Percentiles rank a stretch among this genome's conserved stretches.
These are phyloP conservation scores for Euzophera pinguis DNA, from an alignment of 2,888 invertebrate species.

Conservation along the genomic window DNA sequence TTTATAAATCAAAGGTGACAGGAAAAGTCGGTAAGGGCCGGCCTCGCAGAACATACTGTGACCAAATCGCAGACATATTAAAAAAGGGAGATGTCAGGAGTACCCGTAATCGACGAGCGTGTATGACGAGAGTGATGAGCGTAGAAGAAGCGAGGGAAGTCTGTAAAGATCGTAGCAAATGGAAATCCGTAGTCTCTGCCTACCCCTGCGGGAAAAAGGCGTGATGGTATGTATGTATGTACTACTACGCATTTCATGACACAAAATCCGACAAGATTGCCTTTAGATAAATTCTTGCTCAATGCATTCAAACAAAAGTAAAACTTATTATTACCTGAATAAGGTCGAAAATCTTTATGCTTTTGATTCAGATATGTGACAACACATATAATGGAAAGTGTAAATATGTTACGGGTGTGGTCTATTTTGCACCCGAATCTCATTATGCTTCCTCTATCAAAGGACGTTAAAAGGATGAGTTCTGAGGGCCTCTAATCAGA, in stretches of 20 bases:
- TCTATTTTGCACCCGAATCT: conserved; percentile 22
- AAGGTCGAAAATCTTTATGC: neutral
- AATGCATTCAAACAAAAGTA: neutral
- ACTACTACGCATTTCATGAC: neutral
- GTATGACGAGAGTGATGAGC: too few relatives aligned
- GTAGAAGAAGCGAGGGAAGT: too few relatives aligned
- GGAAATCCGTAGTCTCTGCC: too few relatives aligned
- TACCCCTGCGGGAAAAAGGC: too few relatives aligned
- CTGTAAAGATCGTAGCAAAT: too few relatives aligned
- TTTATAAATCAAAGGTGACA: too few relatives aligned
- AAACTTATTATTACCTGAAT: neutral
- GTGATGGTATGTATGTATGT: too few relatives aligned
- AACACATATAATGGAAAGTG: conserved; percentile 11
- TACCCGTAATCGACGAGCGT: too few relatives aligned
- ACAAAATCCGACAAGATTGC: conserved; percentile 10
- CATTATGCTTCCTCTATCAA: conserved; percentile 31
- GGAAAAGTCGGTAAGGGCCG: too few relatives aligned
- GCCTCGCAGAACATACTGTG: too few relatives aligned
- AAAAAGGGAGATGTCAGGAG: too few relatives aligned
- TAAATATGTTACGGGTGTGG: conserved; percentile 23
- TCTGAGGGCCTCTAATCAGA: conserved; percentile 32
- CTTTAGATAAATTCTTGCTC: conserved; percentile 2
- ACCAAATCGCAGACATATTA: too few relatives aligned
- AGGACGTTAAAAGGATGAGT: conserved; percentile 26
- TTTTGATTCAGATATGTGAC: neutral